Evolutionary conservation across 2,888 invertebrate genomes (phyloP), one percentile per base, ranked within the genome.

Genomic region (Caradrina kadenii): DNA sequence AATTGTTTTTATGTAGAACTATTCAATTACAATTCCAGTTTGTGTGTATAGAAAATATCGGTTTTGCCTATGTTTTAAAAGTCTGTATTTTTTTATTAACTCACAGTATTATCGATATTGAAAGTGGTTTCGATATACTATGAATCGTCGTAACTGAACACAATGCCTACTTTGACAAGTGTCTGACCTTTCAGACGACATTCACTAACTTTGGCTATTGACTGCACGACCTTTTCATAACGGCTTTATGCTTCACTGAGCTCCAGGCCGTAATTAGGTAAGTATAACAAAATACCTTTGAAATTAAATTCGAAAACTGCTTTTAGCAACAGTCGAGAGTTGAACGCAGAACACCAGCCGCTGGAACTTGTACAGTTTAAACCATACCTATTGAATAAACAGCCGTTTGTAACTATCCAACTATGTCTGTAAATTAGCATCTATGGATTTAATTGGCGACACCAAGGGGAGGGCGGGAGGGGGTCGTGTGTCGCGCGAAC

Each of bases 361-460:
- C 21, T 48, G 8, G 54, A 72, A 81, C 68, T 80, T 79, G 22
- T 19, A 50, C 50, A 63, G 64, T 79, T 71, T 62, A 69, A 72
- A 74, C 60, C 58, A 61, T 59, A 67, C 72, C 78, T 83, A 73
- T 79, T 82, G 70, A 79, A 76, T 79, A 83, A 60, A 79, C 72
- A 74, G 81, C 52, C 70, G 81, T 76, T 73, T 73, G 49, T 67
- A 84, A 85, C 83, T 76, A 70, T 62, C 64, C 62, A 85, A 83
- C 85, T 81, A 79, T 73, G 71, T 76, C 64, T 72, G 74, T 85
- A 83, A 81, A 85, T 85, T 85, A 71, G 74, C 73, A 68, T 76
- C 76, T 74, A 77, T 81, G 56, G 70, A 69, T 81, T 81, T 83
- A 85, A 81, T 84, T 83, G 72, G 73, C 48, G 68, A 74, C 65